These are phyloP conservation scores for Cheilosia urbana DNA, from an alignment of 2,888 invertebrate species.

Conservation along the genomic window DNA sequence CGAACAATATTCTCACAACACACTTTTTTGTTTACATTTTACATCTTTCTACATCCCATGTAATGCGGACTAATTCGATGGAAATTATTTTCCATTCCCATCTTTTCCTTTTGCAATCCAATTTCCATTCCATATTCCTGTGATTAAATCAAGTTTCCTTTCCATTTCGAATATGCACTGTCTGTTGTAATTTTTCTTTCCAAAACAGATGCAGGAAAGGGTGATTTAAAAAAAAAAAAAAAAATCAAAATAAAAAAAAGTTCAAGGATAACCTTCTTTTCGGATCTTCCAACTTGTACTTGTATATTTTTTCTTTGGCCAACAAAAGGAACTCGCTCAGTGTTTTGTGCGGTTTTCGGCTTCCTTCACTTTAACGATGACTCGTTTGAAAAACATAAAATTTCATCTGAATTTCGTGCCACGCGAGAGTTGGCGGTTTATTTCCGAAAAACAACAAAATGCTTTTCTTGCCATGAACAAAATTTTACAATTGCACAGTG, in stretches of 20 bases:
- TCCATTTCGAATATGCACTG: neutral
- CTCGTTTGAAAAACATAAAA: neutral
- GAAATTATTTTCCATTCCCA: neutral
- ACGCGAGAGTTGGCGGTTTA: neutral
- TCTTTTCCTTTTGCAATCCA: slow-evolving; percentile 15
- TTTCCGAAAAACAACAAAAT: neutral
- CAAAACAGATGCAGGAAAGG: neutral
- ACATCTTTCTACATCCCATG: neutral
- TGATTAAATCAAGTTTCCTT: neutral
- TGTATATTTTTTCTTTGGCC: slow-evolving; percentile 38
- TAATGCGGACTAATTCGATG: slow-evolving; percentile 5
- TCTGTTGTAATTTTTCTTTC: slow-evolving; percentile 1
- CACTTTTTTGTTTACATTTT: neutral
- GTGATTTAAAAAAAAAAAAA: slow-evolving; percentile 1
- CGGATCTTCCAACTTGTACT: neutral
- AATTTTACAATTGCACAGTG: neutral
- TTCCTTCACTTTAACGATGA: neutral
- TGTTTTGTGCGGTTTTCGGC: slow-evolving; percentile 34
- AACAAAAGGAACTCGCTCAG: slow-evolving; percentile 55
- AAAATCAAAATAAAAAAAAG: slow-evolving; percentile 1
- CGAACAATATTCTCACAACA: too few species aligned
- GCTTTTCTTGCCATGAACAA: neutral
- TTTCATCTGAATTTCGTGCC: slow-evolving; percentile 15
- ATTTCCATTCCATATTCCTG: neutral
- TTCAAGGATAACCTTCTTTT: slow-evolving; percentile 25